Conservation (phyloP, 2,797 vertebrate genomes). For the Hemitrygon akajei region DNA sequence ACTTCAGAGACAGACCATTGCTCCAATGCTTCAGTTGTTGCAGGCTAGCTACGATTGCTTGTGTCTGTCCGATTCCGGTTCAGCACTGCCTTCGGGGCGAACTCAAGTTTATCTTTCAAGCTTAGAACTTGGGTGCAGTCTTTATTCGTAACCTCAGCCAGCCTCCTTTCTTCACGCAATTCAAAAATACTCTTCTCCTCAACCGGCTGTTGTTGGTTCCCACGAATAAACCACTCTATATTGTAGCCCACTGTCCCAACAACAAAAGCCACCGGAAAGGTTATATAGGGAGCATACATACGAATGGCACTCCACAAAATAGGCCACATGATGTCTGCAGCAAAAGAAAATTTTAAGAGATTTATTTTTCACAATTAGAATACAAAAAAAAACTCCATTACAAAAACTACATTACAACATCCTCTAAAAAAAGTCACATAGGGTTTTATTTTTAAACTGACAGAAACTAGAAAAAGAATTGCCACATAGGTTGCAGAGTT, state of each 20-base stretch:
- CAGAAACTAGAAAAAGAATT: not conserved
- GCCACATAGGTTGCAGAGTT: not conserved
- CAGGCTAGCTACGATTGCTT: constrained; percentile 37
- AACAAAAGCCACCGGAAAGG: constrained; percentile 90
- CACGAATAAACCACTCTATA: constrained; percentile 86
- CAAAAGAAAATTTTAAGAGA: not conserved
- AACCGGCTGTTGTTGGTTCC: constrained; percentile 58
- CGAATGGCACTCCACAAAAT: constrained; percentile 73
- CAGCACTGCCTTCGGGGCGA: constrained; percentile 82
- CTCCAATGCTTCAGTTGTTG: not conserved
- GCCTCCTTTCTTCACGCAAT: constrained; percentile 80
- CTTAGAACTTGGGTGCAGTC: constrained; percentile 87
- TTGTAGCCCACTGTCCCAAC: constrained; percentile 91
- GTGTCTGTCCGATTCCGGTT: constrained; percentile 85
- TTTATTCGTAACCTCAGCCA: constrained; percentile 74
- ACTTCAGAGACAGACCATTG: not conserved
- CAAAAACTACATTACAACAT: not conserved
- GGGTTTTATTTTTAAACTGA: not conserved
- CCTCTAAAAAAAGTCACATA: not conserved
- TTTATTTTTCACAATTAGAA: not conserved
- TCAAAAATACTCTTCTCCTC: constrained; percentile 80
- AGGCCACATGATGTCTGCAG: constrained; percentile 75
- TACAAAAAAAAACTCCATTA: not conserved
- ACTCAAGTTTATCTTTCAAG: constrained; percentile 90
- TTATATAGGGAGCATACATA: constrained; percentile 87